Evolutionary conservation across 2,888 invertebrate genomes (phyloP).

Genomic region (Meandrusa payeni): DNA sequence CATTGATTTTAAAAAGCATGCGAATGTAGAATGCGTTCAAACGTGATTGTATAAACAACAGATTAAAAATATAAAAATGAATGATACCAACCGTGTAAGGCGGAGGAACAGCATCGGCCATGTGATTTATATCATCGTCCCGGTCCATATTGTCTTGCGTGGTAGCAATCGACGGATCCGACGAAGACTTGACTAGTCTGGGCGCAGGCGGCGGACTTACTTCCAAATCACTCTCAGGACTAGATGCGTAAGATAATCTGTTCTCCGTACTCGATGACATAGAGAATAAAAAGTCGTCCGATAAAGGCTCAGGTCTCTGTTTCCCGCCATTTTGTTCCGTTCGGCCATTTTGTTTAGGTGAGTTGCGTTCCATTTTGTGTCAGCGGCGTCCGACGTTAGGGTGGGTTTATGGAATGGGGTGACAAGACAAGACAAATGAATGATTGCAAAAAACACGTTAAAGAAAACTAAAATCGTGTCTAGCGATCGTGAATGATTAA

Average conservation of each 20-base stretch:
- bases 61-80: neutral
- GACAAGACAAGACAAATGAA: slow-evolving; percentile 80
- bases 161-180: slow-evolving; percentile 96
- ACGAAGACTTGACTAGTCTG: slow-evolving; percentile 90
- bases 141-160: slow-evolving; percentile 92
- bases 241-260: slow-evolving; percentile 96
- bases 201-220: slow-evolving; percentile 90
- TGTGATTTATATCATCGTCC: slow-evolving; percentile 77
- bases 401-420: slow-evolving; percentile 78
- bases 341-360: slow-evolving; percentile 48
- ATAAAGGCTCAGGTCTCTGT: slow-evolving; percentile 97
- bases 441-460: slow-evolving; percentile 69
- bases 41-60: neutral
- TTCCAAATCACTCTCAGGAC: slow-evolving; percentile 95
- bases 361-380: slow-evolving; percentile 40
- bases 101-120: slow-evolving; percentile 87
- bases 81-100: slow-evolving; percentile 88
- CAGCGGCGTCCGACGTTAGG: slow-evolving; percentile 60
- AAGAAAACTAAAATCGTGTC: slow-evolving; percentile 62
- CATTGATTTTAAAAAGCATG: slow-evolving; percentile 7
- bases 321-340: slow-evolving; percentile 46
- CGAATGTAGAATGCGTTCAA: slow-evolving; percentile 2
- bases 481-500: slow-evolving; percentile 72
- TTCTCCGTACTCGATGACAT: slow-evolving; percentile 91
- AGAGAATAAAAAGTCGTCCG: slow-evolving; percentile 99